These are phyloP conservation scores for Megalops cyprinoides DNA, from an alignment of 2,797 vertebrate species.

Conservation along the genomic window DNA sequence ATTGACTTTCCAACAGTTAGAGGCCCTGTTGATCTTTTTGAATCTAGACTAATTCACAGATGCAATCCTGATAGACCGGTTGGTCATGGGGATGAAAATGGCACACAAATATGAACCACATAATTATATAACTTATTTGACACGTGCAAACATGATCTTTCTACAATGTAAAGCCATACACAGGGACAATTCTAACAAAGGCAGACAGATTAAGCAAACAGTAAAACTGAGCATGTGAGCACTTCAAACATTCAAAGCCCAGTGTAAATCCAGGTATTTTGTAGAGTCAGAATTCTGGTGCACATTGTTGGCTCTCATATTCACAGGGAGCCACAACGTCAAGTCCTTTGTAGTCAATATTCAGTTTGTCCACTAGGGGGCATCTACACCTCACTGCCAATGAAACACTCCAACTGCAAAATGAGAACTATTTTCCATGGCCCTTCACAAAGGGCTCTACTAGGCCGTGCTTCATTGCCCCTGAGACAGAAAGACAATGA, in stretches of 20 bases:
- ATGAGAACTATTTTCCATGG: slow-evolving; percentile 12
- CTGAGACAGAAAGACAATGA: neutral
- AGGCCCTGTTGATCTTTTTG: neutral
- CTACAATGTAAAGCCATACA: neutral
- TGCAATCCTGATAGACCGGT: neutral
- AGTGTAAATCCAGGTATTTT: neutral
- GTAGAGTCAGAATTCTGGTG: neutral
- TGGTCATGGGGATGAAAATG: neutral
- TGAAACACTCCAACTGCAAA: neutral
- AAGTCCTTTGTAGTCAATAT: neutral
- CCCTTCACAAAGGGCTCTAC: slow-evolving; percentile 15
- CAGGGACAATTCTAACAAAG: neutral
- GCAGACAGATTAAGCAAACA: neutral
- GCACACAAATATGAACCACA: neutral
- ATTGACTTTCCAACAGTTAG: neutral
- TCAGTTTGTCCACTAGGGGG: slow-evolving; percentile 47
- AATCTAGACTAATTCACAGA: neutral
- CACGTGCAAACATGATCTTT: slow-evolving; percentile 3
- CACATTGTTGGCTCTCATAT: neutral
- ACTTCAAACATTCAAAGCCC: neutral
- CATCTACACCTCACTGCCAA: neutral
- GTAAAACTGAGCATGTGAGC: too few relatives aligned
- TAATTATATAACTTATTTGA: neutral
- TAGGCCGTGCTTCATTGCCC: slow-evolving; percentile 20
- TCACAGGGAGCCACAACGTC: neutral